These are phyloP conservation scores for Conops quadrifasciatus DNA, from an alignment of 2,888 invertebrate genomes.

Conservation along the genomic window DNA sequence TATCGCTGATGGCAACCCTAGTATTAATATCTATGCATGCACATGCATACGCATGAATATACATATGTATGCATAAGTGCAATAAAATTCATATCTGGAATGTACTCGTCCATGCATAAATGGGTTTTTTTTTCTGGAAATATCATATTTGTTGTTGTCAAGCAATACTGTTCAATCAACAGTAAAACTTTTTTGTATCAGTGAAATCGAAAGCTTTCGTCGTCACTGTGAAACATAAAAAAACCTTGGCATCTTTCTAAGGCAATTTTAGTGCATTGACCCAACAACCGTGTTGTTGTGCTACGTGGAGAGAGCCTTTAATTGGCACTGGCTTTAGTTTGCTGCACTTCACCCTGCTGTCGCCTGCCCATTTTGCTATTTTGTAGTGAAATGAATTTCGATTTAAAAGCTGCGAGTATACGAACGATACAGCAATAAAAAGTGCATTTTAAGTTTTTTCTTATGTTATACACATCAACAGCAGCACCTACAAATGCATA, in stretches of 20 bases:
- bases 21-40: no score
- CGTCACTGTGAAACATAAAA: not conserved
- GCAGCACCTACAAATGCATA: not conserved
- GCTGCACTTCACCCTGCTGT: not conserved
- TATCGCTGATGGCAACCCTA: no score
- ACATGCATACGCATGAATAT: no score
- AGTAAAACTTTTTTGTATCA: not conserved
- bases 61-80: no score
- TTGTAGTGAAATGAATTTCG: constrained; percentile 7
- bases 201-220: constrained; percentile 10
- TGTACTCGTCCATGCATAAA: no score
- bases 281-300: constrained; percentile 12
- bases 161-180: no score
- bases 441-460: constrained; percentile 11
- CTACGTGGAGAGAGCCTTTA: not conserved
- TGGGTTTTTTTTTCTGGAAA: no score
- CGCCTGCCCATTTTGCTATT: not conserved
- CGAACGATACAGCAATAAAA: no score
- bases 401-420: not conserved
- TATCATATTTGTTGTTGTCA: no score
- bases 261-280: constrained; percentile 46
- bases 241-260: constrained; percentile 47
- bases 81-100: no score
- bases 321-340: not conserved
- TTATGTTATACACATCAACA: constrained; percentile 11